Evolutionary conservation across 30 jellyfish, hydroid and myxozoan species (phyloP), one percentile per base, ranked within the genome.

Genomic region (Nemopilema nomurai): DNA sequence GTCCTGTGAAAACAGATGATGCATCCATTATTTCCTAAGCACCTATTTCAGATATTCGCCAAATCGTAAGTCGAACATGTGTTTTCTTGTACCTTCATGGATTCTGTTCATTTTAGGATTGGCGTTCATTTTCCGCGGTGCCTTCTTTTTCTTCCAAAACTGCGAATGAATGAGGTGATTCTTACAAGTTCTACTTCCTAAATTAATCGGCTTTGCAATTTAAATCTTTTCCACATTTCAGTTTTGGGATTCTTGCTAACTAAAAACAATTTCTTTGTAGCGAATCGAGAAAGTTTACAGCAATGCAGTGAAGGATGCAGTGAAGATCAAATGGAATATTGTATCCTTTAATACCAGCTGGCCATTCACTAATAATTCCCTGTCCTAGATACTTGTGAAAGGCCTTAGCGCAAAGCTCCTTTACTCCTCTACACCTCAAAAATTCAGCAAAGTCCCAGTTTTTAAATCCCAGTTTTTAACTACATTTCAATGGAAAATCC

Each of bases 111-210:
- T 31, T 83, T 20, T 74, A 90, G 97, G 27, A 50, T 84, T 73
- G 97, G 90, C 22, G 68, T 90, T 24, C 95, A 85, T 74, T 90
- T 84, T 77, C 97, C 97, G 4, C 84, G 97, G 52, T 87, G 87
- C 69, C 66, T 68, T 0, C 67, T 87, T 7, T 52, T 51, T 28
- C 74, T 78, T 0, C 96, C 96, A 21, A 71, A 87, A 23, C 50
- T 69, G 30, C 74, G 96, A 51, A 77, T 70, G 84, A 67, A 31
- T 21, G 84, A 71, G 90, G 96, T 87, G 62, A 0, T 41, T 41
- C 6, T 41, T 13, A 41, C 13, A 41, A 41, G 57, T 41, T 41
- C 13, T 41, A 13, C 57, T 41, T 41, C 13, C 6, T 41, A 13
- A 41, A n/a, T n/a, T n/a, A n/a, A 25, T 51, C 1, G 32, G n/a